phyloP scores from a whole-genome alignment of 1,140 invertebrate species.

The Drosophila kepulauana region DNA sequence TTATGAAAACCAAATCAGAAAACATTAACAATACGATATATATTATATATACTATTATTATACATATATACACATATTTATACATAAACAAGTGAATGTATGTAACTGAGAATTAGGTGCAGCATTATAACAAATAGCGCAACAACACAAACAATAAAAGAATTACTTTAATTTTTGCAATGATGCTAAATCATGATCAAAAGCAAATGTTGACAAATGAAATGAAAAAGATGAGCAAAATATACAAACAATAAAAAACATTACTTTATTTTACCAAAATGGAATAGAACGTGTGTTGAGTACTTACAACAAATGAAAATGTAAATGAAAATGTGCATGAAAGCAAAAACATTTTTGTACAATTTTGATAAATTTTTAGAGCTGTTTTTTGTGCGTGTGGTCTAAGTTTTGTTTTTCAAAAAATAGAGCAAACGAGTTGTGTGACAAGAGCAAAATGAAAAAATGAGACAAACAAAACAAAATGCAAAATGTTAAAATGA shows the following conservation, averaged over 20 bases:
- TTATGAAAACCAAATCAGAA: constrained; percentile 2
- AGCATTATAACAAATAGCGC: constrained; percentile 56
- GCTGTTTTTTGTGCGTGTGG: constrained; percentile 63
- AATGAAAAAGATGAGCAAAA: constrained; percentile 29
- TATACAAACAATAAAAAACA: constrained; percentile 75
- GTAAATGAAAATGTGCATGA: constrained; percentile 22
- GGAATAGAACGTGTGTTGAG: constrained; percentile 32
- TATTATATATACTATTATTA: constrained; percentile 8
- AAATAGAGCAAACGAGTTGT: constrained; percentile 50
- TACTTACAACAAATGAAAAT: constrained; percentile 13
- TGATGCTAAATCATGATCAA: constrained; percentile 39
- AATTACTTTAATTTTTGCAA: constrained; percentile 82
- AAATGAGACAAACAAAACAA: constrained; percentile 4
- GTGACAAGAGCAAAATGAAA: constrained; percentile 40
- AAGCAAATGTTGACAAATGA: constrained; percentile 31
- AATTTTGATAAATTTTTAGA: constrained; percentile 78
- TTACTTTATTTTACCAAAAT: constrained; percentile 71
- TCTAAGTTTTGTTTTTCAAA: constrained; percentile 46
- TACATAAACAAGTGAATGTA: constrained; percentile 34
- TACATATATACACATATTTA: constrained; percentile 9
- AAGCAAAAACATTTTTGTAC: constrained; percentile 61
- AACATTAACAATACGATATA: constrained; percentile 9
- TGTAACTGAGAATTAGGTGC: constrained; percentile 57
- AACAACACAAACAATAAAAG: constrained; percentile 78
- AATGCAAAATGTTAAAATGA: constrained; percentile 27